Evolutionary conservation across 1,140 invertebrate species (phyloP).

Genomic region (fruit fly (Drosophila melanogaster)): DNA sequence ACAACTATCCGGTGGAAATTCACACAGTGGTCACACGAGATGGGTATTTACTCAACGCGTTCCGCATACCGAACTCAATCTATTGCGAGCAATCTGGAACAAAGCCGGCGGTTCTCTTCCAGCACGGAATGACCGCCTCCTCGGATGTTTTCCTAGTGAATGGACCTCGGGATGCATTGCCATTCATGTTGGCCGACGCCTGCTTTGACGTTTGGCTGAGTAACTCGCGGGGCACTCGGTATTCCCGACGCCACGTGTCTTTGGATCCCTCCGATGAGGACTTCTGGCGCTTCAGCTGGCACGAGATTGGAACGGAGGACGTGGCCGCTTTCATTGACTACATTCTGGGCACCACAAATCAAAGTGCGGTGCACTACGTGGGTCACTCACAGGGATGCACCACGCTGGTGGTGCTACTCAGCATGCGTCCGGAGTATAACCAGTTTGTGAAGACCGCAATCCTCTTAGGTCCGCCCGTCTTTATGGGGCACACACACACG

Average conservation of each 20-base stretch:
- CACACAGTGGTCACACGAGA: conserved; percentile 77
- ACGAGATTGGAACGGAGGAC: conserved; percentile 89
- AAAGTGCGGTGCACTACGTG: conserved; percentile 85
- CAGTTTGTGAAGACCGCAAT: conserved; percentile 86
- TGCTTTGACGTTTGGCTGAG: conserved; percentile 90
- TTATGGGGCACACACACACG: conserved; percentile 8
- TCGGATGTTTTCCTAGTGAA: conserved; percentile 86
- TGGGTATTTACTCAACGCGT: conserved; percentile 85
- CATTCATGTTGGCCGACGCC: conserved; percentile 88
- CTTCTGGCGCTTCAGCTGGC: conserved; percentile 86
- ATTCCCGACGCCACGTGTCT: conserved; percentile 86
- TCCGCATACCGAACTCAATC: conserved; percentile 84
- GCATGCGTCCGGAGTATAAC: conserved; percentile 88
- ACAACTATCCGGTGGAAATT: conserved; percentile 7
- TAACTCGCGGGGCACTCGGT: conserved; percentile 88
- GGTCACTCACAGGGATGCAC: conserved; percentile 86
- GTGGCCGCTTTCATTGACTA: conserved; percentile 89
- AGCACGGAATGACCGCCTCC: conserved; percentile 87
- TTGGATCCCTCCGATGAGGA: conserved; percentile 70
- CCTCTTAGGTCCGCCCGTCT: conserved; percentile 87
- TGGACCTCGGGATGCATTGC: conserved; percentile 78
- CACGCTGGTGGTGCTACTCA: conserved; percentile 86
- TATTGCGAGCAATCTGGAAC: not conserved
- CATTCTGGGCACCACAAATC: not conserved
- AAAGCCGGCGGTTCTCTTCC: conserved; percentile 85